Base-by-base conservation (phyloP, 30 jellyfish, hydroid and myxozoan genomes). In the Catostylus mosaicus region DNA sequence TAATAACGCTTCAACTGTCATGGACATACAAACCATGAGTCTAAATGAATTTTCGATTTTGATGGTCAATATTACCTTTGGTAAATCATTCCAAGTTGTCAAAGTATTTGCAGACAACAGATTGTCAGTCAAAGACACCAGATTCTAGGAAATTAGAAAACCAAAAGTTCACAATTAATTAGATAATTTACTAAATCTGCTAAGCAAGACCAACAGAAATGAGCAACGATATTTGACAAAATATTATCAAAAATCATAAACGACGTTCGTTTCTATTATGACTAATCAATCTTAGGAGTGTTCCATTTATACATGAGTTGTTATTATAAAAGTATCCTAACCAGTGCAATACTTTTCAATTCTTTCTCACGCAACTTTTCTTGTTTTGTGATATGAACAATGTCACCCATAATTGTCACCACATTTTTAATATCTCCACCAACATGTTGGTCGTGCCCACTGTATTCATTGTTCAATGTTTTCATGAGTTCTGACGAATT, bases 381-480 rank as follows among this genome's bases (percentile, higher is more conserved):
- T 23, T 59, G n/a, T 30, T 78, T 30, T 11, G 51, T 37, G 37
- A 43, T 33, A 3, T 37, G 40, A 24, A 78, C 72, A 20, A 78
- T 60, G 45, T 62, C 82, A 24, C 54, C 70, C 81, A 78, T 78
- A 0, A 78, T 8, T 16, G 56, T 40, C 27, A 64, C 81, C n/a
- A 78, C 59, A 60, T 35, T 35, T 38, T 62, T 36, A 26, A 78
- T 40, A 63, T 78, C 89, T 12, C 89, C 89, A 19, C 89, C 89
- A 60, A 63, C 69, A 12, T 60, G 22, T 22, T 61, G 14, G n/a
- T 67, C 18, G 2, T 78, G 80, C 65, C 30, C 26, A 2, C 52
- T 24, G 68, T 60, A 78, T 30, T 40, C 82, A 40, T 24, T 12
- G 8, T n/a, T 63, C 29, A 75, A 43, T 14, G 52, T 16, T 40